These are phyloP conservation scores for Octopus sinensis DNA, from an alignment of 1,140 invertebrate species.

Conservation along the genomic window DNA sequence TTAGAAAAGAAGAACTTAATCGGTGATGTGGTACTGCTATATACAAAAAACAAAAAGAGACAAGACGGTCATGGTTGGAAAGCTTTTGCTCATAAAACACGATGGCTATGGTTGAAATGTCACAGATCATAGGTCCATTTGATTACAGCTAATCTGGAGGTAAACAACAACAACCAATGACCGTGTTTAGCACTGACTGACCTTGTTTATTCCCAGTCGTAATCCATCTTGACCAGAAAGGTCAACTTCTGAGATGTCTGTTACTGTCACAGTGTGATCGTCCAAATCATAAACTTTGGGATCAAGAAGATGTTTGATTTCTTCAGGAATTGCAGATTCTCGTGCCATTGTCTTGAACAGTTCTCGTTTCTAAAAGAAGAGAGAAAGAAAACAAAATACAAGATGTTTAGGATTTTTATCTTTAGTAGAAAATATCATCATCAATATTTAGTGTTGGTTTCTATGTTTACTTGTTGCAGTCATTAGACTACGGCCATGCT, in stretches of 20 bases:
- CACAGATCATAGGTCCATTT: no score
- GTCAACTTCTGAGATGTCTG: constrained; percentile 40
- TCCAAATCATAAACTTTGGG: constrained; percentile 28
- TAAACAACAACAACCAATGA: no score
- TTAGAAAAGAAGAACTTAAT: no score
- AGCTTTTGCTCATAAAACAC: no score
- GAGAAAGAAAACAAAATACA: neutral
- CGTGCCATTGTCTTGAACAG: neutral
- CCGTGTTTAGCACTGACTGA: constrained; percentile 4
- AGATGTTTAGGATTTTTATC: neutral
- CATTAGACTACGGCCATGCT: no score
- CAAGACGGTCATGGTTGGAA: no score
- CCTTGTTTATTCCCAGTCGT: constrained; percentile 36
- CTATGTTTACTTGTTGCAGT: no score
- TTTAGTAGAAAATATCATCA: neutral
- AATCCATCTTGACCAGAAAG: constrained; percentile 35
- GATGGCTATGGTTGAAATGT: no score
- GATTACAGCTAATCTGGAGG: no score
- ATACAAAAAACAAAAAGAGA: no score
- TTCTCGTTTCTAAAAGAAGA: constrained; percentile 11
- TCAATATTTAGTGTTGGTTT: no score
- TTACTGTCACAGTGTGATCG: constrained; percentile 40
- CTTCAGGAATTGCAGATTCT: constrained; percentile 2
- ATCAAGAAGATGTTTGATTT: constrained; percentile 18
- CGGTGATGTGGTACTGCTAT: no score